Conservation (phyloP, 2,113 vertebrate genomes). For the Gobio gobio region DNA sequence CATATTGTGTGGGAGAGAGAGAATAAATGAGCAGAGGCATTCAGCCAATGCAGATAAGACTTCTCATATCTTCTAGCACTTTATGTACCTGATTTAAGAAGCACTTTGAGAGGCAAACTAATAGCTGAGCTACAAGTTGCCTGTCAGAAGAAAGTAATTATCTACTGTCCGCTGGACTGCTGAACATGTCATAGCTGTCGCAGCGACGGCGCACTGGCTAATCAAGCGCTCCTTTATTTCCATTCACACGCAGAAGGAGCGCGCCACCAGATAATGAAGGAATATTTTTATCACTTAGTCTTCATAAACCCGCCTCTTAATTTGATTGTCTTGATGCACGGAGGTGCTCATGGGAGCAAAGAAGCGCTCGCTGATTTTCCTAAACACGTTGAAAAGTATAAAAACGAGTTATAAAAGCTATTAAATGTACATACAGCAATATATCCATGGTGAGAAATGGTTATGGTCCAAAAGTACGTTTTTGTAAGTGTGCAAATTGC, state of each 20-base stretch:
- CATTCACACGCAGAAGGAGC: constrained; percentile 38
- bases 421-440: background rate
- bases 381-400: background rate
- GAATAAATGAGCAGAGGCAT: constrained; percentile 45
- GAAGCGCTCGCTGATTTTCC: constrained; percentile 12
- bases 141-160: constrained; percentile 66
- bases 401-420: background rate
- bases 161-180: constrained; percentile 59
- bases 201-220: constrained; percentile 62
- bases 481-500: background rate
- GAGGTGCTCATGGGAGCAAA: background rate
- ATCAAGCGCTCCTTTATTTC: constrained; percentile 67
- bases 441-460: background rate
- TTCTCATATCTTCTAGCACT: constrained; percentile 54
- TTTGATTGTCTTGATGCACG: constrained; percentile 12
- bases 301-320: background rate
- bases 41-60: constrained; percentile 57
- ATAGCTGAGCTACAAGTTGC: constrained; percentile 63
- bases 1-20: background rate
- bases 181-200: constrained; percentile 62
- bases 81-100: constrained; percentile 60
- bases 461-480: background rate
- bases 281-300: constrained; percentile 16
- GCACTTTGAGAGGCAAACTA: constrained; percentile 57
- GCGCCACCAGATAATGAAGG: background rate